Evolutionary conservation across 1,140 invertebrate species (phyloP).

Genomic region (Macrotrachela quadricornifera): DNA sequence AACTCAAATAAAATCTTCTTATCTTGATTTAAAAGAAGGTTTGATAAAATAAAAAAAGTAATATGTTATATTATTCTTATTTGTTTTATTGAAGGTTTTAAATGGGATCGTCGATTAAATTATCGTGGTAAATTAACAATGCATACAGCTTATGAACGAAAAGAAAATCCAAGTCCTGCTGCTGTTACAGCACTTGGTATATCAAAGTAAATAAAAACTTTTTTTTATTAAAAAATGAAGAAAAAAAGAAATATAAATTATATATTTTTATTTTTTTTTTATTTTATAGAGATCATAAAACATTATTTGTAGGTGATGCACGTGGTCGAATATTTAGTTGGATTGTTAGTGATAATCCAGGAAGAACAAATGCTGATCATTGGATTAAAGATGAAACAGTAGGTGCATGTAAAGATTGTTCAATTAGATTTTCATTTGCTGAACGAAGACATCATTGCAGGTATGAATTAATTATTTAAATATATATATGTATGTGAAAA

Average conservation of each 20-base stretch:
- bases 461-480: too few species aligned
- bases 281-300: conserved; percentile 49
- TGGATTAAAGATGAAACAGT: conserved; percentile 81
- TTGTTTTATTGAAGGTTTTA: conserved; percentile 39
- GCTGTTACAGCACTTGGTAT: conserved; percentile 76
- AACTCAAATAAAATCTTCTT: background rate
- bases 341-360: conserved; percentile 52
- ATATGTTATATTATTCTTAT: background rate
- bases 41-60: background rate
- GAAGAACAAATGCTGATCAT: conserved; percentile 66
- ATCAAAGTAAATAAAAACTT: conserved; percentile 41
- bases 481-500: too few species aligned
- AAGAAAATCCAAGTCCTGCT: conserved; percentile 85
- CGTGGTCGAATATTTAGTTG: conserved; percentile 83
- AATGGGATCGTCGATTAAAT: conserved; percentile 72
- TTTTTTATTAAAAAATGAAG: background rate
- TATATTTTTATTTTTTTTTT: conserved; percentile 15
- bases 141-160: conserved; percentile 90
- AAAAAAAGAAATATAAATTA: too few species aligned
- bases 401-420: conserved; percentile 63
- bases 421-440: conserved; percentile 65
- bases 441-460: conserved; percentile 89
- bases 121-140: conserved; percentile 89
- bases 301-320: conserved; percentile 77
- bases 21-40: background rate